Percentiles rank a stretch among this genome's conserved stretches.
Evolutionary conservation across 1,140 invertebrate genomes (phyloP).

Genomic region (Steinernema feltiae): DNA sequence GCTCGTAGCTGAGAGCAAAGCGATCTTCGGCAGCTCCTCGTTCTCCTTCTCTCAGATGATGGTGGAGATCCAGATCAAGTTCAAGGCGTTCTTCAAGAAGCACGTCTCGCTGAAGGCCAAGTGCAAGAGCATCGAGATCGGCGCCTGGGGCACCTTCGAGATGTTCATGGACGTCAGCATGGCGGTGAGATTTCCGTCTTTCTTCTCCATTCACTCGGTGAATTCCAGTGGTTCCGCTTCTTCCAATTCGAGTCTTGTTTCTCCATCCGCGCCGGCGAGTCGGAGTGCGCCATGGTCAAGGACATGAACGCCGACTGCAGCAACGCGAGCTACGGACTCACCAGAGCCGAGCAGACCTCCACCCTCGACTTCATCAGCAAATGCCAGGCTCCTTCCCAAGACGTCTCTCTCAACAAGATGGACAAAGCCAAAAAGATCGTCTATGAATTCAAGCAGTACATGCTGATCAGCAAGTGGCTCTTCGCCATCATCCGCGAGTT

Average conservation of each 20-base stretch:
- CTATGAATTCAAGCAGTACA: neutral
- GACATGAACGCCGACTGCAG: slow-evolving; percentile 6
- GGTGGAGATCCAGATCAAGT: neutral
- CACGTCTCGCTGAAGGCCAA: neutral
- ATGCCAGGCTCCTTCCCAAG: neutral
- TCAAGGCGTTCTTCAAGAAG: neutral
- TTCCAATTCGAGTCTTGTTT: too few relatives aligned
- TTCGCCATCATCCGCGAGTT: neutral
- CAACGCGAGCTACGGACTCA: slow-evolving; percentile 2
- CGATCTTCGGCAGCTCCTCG: neutral
- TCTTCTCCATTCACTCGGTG: neutral
- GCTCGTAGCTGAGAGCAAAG: neutral
- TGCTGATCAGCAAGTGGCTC: neutral
- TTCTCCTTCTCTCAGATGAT: slow-evolving; percentile 6
- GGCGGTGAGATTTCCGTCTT: neutral
- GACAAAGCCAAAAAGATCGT: neutral
- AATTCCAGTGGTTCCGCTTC: too few relatives aligned
- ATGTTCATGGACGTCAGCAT: slow-evolving; percentile 1
- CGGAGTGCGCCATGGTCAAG: neutral
- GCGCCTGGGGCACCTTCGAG: neutral
- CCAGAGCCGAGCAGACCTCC: neutral
- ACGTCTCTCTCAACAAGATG: neutral
- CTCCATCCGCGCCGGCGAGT: neutral
- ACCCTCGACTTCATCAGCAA: neutral
- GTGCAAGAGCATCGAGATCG: neutral